Conservation (phyloP, 2,888 invertebrate genomes). For the Keiferia lycopersicella region DNA sequence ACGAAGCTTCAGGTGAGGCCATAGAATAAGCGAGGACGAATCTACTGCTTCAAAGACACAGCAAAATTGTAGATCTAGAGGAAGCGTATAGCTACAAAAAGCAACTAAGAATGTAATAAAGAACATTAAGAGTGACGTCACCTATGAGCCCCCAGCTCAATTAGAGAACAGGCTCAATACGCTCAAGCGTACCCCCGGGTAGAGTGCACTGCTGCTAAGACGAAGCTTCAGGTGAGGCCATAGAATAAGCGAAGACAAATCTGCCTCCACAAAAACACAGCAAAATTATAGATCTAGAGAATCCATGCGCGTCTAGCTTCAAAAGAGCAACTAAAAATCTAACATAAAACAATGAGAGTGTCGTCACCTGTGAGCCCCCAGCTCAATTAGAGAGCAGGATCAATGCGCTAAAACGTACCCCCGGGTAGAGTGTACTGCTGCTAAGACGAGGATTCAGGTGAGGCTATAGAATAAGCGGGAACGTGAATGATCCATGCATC, state of each 20-base stretch:
- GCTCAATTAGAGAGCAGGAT: conserved; percentile 54
- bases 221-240: conserved; percentile 15
- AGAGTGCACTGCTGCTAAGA: conserved; percentile 29
- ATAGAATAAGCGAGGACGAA: too few species aligned
- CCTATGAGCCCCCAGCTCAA: conserved; percentile 51
- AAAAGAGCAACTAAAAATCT: too few species aligned
- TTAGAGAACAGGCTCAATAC: conserved; percentile 51
- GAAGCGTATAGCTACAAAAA: too few species aligned
- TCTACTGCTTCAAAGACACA: too few species aligned
- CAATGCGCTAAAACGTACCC: conserved; percentile 47
- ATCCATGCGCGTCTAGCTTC: too few species aligned
- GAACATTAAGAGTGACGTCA: conserved; percentile 36
- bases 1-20: conserved; percentile 13
- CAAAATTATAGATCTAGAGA: too few species aligned
- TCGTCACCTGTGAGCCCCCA: conserved; percentile 45
- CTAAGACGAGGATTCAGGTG: conserved; percentile 9
- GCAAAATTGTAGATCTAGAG: too few species aligned
- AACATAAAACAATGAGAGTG: neutral
- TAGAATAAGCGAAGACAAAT: too few species aligned
- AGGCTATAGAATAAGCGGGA: neutral
- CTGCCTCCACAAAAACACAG: too few species aligned
- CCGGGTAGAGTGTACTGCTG: conserved; percentile 35
- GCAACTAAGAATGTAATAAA: too few species aligned
- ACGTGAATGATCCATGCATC: too few species aligned
- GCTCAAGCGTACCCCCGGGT: conserved; percentile 46